These are phyloP conservation scores for Myathropa florea DNA, from an alignment of 2,888 invertebrate species.

Conservation along the genomic window DNA sequence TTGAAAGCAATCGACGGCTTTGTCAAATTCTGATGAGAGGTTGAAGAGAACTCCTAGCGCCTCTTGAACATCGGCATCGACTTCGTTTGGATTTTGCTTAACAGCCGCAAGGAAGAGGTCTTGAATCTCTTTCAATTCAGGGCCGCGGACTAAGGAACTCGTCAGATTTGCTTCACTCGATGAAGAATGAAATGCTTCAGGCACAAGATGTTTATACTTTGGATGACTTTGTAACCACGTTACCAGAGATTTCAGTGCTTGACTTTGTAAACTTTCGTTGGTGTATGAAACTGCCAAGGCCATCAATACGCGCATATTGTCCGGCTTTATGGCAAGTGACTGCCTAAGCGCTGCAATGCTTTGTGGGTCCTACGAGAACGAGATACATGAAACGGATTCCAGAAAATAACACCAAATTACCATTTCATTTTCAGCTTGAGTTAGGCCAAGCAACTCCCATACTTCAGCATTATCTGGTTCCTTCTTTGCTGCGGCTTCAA, in stretches of 20 bases:
- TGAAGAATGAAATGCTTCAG: slow-evolving; percentile 81
- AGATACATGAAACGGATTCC: slow-evolving; percentile 6
- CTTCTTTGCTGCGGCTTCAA: slow-evolving; percentile 96
- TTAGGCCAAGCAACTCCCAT: slow-evolving; percentile 93
- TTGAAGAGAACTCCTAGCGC: slow-evolving; percentile 97
- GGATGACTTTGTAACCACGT: slow-evolving; percentile 90
- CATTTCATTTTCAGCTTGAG: slow-evolving; percentile 98
- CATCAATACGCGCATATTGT: slow-evolving; percentile 92
- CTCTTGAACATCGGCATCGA: slow-evolving; percentile 95
- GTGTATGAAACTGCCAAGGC: slow-evolving; percentile 96
- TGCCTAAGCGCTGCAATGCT: slow-evolving; percentile 95
- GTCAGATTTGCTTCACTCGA: slow-evolving; percentile 76
- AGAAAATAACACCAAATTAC: slow-evolving; percentile 69
- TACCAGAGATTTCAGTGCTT: slow-evolving; percentile 91
- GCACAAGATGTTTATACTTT: slow-evolving; percentile 89
- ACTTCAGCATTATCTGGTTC: slow-evolving; percentile 89
- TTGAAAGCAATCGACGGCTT: slow-evolving; percentile 97
- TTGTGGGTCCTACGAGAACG: slow-evolving; percentile 85
- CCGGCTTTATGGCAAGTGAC: slow-evolving; percentile 89
- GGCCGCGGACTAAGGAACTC: slow-evolving; percentile 81
- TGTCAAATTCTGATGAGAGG: slow-evolving; percentile 95
- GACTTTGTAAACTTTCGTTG: slow-evolving; percentile 96
- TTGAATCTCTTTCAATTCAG: slow-evolving; percentile 84
- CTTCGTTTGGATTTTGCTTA: slow-evolving; percentile 86
- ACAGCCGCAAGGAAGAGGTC: slow-evolving; percentile 90